phyloP scores from a whole-genome alignment of 2,888 invertebrate species.

The Synanthedon formicaeformis region DNA sequence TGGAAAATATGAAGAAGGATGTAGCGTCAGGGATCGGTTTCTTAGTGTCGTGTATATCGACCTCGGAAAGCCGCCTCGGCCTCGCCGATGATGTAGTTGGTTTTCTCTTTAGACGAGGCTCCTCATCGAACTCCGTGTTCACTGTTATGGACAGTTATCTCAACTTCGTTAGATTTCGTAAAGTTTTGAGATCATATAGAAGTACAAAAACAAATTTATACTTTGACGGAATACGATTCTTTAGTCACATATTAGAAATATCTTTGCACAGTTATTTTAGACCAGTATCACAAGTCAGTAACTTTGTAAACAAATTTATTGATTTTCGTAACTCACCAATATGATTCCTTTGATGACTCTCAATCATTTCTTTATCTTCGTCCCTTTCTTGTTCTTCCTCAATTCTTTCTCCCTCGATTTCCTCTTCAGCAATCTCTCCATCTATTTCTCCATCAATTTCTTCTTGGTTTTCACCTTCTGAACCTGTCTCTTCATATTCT shows the following conservation, averaged over 20 bases:
- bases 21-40: constrained; percentile 92
- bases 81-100: constrained; percentile 76
- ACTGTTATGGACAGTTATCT: constrained; percentile 53
- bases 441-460: constrained; percentile 67
- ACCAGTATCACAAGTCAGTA: neutral
- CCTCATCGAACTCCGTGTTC: constrained; percentile 60
- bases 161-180: constrained; percentile 3
- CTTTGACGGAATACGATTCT: too few species aligned
- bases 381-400: constrained; percentile 32
- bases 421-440: constrained; percentile 43
- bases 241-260: neutral
- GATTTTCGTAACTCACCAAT: constrained; percentile 36
- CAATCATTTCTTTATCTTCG: constrained; percentile 40
- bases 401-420: constrained; percentile 9
- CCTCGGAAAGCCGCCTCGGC: constrained; percentile 87
- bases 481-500: constrained; percentile 76
- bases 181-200: neutral
- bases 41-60: constrained; percentile 84
- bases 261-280: too few species aligned
- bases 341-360: constrained; percentile 54
- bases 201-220: neutral
- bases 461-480: constrained; percentile 77
- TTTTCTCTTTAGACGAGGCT: constrained; percentile 61
- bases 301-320: neutral
- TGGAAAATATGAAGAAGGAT: constrained; percentile 93